Base-by-base conservation (phyloP, 2,797 vertebrate genomes). In the Gymnoscopelus microlampas region DNA sequence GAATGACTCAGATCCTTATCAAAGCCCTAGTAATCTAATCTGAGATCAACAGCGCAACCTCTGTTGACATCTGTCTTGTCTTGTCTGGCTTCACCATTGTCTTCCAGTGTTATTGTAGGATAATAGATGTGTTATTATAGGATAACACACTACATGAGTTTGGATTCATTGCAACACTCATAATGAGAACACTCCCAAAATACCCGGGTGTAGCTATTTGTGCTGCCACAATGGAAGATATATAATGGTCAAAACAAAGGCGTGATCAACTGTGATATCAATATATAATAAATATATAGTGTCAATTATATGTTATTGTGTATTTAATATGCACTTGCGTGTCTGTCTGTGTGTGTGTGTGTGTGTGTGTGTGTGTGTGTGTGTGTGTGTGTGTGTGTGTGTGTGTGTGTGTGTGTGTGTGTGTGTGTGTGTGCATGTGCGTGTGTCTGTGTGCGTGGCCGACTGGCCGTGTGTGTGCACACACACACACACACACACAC, bases 21-120 rank as follows among this genome's bases (percentile, higher is more conserved):
- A 74, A 44, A 44, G 54, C 72, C 50, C 35, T 39, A 63, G 79
- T 79, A 65, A 82, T 79, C 73, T n/a, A 29, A 70, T 72, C 57
- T 59, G 3, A 60, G 57, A 78, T 78, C 57, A 63, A 70, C 72
- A 65, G 74, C 74, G 79, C 63, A 70, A 62, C 14, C 15, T 66
- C 24, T 47, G 50, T 1, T 68, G 35, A 39, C 35, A 68, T 83
- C 57, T 80, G 81, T 83, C 81, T 82, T 44, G 63, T 85, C 84
- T 79, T 85, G 84, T 73, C 60, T 79, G 70, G 81, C 76, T 72
- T 39, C 50, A 66, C 48, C 73, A 29, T 71, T 71, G 66, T 67
- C 73, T 65, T 76, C 73, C 66, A 15, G 55, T 58, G 11, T 75
- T 66, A 73, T 68, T 35, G 68, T 12, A 61, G 53, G 58, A 70